Base-by-base conservation (phyloP, 2,113 vertebrate species). In the Etheostoma spectabile region DNA sequence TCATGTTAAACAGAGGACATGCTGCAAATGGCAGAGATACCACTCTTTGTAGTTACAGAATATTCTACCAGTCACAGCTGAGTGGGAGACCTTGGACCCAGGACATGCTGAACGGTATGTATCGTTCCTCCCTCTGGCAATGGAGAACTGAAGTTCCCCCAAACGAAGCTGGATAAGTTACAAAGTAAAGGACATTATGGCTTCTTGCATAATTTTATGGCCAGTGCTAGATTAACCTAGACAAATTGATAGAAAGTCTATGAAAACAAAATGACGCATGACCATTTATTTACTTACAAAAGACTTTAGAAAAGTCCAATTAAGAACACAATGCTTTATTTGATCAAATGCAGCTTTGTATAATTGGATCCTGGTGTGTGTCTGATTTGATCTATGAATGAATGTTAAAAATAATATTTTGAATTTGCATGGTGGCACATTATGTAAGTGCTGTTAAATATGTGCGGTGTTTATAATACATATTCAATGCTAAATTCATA, bases 1-100 rank as follows among this genome's bases (percentile, higher is more conserved):
- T 66, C 19, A 48, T 35, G 12, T 48, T 66, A 57, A 71, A 70
- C 48, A 11, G 21, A 84, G 45, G 52, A 80, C 24, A 35, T 21
- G 48, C 14, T 48, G 35, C 15, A 27, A 56, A 60, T 57, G 33
- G 19, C 38, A 46, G 53, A 6, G 3, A 57, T 42, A 42, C 7
- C 30, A 48, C 45, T 1, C 1, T n/a, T 61, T 45, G 63, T 24
- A 22, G 24, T 14, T 57, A 30, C 30, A 30, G 30, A 3, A 35
- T 10, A 64, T 2, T 45, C 11, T 15, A 13, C 5, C 45, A 66
- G 52, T 19, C 21, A 22, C 24, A 48, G 38, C 70, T 45, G 46
- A 45, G 33, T n/a, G 30, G n/a, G 8, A 51, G 3, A 45, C 18
- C 27, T 16, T 49, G 19, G 35, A 46, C 22, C 13, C 2, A 12